These are phyloP conservation scores for Eugnorisma glareosa DNA, from an alignment of 2,888 invertebrate genomes.

Conservation along the genomic window DNA sequence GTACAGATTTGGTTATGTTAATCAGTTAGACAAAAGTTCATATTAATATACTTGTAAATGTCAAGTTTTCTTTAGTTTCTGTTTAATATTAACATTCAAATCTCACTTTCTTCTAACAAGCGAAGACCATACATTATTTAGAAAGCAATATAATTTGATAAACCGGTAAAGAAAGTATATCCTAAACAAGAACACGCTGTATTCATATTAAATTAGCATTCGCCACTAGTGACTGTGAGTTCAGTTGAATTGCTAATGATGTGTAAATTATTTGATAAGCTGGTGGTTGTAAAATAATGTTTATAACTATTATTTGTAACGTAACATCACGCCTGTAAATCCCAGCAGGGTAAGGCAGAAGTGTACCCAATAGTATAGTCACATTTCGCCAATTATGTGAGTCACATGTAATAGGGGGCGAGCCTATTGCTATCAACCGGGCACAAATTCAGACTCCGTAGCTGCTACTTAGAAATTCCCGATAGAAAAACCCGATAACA, in stretches of 20 bases:
- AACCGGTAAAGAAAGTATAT: constrained; percentile 68
- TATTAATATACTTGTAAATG: constrained; percentile 33
- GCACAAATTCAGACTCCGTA: no score
- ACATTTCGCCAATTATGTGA: no score
- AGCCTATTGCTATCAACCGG: no score
- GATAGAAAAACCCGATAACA: no score
- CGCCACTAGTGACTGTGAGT: constrained; percentile 5
- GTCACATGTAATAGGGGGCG: no score
- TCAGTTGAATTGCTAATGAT: constrained; percentile 45
- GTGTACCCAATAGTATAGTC: no score
- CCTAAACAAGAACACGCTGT: constrained; percentile 50
- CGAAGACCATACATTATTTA: constrained; percentile 59
- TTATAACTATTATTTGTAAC: no score
- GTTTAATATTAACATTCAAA: constrained; percentile 54
- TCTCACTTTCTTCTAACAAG: constrained; percentile 57
- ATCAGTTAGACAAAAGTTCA: constrained; percentile 24
- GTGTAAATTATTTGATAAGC: constrained; percentile 33
- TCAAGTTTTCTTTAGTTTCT: constrained; percentile 39
- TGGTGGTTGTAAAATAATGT: background rate
- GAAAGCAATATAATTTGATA: constrained; percentile 63
- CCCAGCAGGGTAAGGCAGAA: no score
- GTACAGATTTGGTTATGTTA: constrained; percentile 11
- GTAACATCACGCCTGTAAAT: no score
- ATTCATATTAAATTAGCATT: constrained; percentile 38
- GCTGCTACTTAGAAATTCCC: no score